These are phyloP conservation scores for Tinamus guttatus DNA, from an alignment of 2,113 vertebrate species.

Conservation along the genomic window DNA sequence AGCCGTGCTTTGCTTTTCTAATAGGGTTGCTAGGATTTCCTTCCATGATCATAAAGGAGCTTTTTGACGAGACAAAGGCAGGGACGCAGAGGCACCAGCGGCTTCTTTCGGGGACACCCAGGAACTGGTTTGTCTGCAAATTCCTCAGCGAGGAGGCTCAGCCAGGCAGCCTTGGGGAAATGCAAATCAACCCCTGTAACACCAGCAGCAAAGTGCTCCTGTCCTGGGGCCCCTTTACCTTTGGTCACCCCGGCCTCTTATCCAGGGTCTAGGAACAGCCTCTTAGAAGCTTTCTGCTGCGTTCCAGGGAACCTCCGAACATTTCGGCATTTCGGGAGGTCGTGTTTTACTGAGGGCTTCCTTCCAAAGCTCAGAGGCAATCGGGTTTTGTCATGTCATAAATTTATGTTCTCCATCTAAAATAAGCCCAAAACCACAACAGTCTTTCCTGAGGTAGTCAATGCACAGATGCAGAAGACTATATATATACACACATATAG, in stretches of 20 bases:
- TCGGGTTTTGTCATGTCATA: background rate
- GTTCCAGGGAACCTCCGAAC: background rate
- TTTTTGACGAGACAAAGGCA: background rate
- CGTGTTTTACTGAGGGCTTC: background rate
- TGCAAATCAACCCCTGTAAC: background rate
- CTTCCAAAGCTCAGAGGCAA: background rate
- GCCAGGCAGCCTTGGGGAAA: background rate
- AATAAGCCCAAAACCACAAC: background rate
- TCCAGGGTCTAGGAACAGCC: background rate
- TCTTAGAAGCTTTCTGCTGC: background rate
- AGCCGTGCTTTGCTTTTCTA: background rate
- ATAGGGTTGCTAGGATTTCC: background rate
- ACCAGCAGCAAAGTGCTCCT: background rate
- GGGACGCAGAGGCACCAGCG: background rate
- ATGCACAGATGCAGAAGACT: background rate
- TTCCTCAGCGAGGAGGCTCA: background rate
- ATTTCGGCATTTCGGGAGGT: background rate
- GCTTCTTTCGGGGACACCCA: background rate
- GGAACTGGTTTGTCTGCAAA: background rate
- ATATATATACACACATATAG: background rate
- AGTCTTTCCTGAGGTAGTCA: background rate
- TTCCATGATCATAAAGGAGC: background rate
- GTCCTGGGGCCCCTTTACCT: background rate
- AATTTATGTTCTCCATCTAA: background rate
- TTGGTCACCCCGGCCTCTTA: background rate